Evolutionary conservation across 2,113 vertebrate genomes (phyloP).

Genomic region (Notiomystis cincta): DNA sequence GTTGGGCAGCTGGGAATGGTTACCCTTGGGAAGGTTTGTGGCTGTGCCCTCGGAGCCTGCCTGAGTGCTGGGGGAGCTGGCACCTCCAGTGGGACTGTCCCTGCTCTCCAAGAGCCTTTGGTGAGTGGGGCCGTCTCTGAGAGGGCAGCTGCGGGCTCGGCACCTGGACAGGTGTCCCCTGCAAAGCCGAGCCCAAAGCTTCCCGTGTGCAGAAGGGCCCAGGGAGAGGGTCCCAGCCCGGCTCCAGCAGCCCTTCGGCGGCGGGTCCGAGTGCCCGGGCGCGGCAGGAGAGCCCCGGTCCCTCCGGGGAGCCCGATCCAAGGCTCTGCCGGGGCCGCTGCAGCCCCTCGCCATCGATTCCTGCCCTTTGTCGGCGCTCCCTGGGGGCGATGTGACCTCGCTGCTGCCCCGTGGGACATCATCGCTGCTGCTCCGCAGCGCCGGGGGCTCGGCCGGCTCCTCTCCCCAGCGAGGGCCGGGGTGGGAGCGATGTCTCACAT

Average conservation of each 20-base stretch:
- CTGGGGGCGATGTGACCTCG: background rate
- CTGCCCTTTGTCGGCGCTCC: background rate
- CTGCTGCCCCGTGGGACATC: background rate
- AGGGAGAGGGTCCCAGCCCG: background rate
- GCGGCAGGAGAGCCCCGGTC: accelerated
- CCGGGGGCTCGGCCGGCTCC: background rate
- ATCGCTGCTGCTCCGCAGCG: background rate
- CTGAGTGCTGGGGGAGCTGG: too few species aligned
- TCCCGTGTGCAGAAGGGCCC: background rate
- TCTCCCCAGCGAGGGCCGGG: background rate
- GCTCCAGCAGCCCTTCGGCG: background rate
- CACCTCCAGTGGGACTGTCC: too few species aligned
- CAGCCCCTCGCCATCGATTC: background rate
- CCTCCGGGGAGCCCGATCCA: background rate
- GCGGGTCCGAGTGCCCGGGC: background rate
- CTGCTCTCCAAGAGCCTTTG: background rate
- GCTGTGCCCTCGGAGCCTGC: too few species aligned
- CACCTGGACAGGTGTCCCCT: background rate
- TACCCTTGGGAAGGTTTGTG: background rate
- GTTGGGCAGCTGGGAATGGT: too few species aligned
- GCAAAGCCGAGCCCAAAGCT: background rate
- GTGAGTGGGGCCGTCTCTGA: background rate
- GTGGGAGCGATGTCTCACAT: conserved; percentile 52
- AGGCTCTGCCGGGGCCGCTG: background rate
- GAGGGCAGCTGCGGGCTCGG: background rate